Conservation (phyloP, 2,797 vertebrate species). For the Lagocephalus sceleratus region DNA sequence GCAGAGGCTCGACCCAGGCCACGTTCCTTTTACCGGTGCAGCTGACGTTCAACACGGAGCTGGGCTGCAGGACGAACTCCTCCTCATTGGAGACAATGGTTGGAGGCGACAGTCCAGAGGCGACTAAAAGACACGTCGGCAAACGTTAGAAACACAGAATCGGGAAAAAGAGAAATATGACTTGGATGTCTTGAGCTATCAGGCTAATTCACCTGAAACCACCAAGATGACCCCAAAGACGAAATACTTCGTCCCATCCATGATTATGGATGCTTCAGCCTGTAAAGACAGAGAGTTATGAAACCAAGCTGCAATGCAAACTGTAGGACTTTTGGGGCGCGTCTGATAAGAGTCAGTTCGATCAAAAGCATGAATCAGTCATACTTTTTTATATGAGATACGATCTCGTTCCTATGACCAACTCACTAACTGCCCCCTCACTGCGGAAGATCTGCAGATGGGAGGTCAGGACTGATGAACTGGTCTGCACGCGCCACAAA, state of each 20-base stretch:
- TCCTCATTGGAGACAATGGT: constrained; percentile 77
- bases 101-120: constrained; percentile 73
- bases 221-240: constrained; percentile 76
- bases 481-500: not conserved
- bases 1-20: constrained; percentile 81
- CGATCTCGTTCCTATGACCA: not conserved
- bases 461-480: not conserved
- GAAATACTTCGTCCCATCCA: constrained; percentile 75
- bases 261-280: constrained; percentile 69
- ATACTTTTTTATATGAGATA: constrained; percentile 4
- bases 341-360: too few relatives aligned
- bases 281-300: constrained; percentile 44
- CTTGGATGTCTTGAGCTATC: too few relatives aligned
- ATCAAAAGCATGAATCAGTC: too few relatives aligned
- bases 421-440: too few relatives aligned
- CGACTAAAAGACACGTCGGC: constrained; percentile 25
- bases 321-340: not conserved
- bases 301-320: constrained; percentile 10
- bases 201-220: constrained; percentile 59
- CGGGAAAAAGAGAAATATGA: not conserved
- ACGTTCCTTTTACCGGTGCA: constrained; percentile 85
- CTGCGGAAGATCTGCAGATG: not conserved
- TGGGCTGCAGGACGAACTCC: constrained; percentile 79
- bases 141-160: constrained; percentile 6
- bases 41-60: constrained; percentile 82